Evolutionary conservation across 30 jellyfish, hydroid and myxozoan genomes (phyloP).

Genomic region (Aurelia sp.): DNA sequence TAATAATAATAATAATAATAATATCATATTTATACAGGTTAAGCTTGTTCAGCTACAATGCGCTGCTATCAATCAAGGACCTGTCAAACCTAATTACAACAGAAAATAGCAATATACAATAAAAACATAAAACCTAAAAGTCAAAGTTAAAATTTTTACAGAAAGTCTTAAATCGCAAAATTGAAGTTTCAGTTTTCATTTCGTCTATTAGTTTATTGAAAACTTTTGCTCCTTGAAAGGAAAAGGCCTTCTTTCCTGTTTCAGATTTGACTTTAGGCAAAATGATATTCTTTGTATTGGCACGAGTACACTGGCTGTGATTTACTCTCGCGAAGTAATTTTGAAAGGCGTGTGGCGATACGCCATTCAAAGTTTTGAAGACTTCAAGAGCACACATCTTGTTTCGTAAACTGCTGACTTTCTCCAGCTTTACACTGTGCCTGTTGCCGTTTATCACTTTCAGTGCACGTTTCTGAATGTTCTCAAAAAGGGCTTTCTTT

Average conservation of each 20-base stretch:
- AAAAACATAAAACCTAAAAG: no score
- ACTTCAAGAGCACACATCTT: constrained; percentile 28
- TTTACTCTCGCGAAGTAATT: no score
- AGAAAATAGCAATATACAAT: no score
- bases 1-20: constrained; percentile 47
- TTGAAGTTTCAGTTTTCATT: constrained; percentile 62
- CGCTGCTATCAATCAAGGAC: no score
- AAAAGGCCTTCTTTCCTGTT: no score
- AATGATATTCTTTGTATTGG: no score
- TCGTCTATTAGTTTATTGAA: constrained; percentile 18
- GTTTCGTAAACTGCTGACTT: constrained; percentile 31
- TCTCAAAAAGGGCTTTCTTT: constrained; percentile 37
- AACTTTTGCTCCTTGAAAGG: constrained; percentile 22
- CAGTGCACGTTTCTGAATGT: constrained; percentile 47
- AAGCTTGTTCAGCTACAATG: no score
- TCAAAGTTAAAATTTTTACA: constrained; percentile 3
- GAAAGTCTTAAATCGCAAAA: constrained; percentile 39
- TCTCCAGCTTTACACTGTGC: constrained; percentile 45
- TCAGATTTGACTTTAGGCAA: no score
- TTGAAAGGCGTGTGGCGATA: no score
- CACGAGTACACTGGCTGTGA: no score
- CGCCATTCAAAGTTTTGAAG: no score
- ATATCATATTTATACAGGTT: neutral
- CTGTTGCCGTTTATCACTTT: constrained; percentile 31
- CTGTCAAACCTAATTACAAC: no score